Evolutionary conservation across 2,888 invertebrate species (phyloP).

Genomic region (Eilema sororculum): DNA sequence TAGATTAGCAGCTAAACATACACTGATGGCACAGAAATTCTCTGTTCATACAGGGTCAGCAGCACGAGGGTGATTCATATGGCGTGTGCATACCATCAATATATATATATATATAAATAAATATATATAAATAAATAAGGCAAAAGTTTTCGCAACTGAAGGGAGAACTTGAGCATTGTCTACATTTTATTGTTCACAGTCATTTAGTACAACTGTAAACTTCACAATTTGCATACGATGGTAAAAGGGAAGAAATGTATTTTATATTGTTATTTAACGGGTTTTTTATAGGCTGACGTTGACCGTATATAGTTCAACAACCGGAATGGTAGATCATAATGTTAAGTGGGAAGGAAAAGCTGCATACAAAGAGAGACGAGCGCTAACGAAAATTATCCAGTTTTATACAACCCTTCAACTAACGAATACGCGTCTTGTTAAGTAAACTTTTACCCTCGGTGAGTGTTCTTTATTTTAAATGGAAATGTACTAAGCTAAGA

Average conservation of each 20-base stretch:
- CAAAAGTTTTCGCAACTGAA: background rate
- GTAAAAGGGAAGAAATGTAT: slow-evolving; percentile 58
- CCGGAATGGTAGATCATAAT: slow-evolving; percentile 68
- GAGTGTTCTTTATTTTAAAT: slow-evolving; percentile 41
- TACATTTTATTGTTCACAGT: slow-evolving; percentile 33
- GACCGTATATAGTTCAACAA: slow-evolving; percentile 65
- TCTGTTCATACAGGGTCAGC: no score
- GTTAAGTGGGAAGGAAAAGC: slow-evolving; percentile 66
- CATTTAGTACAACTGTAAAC: slow-evolving; percentile 57
- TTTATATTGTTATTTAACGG: slow-evolving; percentile 70
- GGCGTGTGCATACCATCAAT: no score
- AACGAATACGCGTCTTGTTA: slow-evolving; percentile 41
- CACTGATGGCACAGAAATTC: no score
- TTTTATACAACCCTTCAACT: slow-evolving; percentile 47
- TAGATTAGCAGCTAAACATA: no score
- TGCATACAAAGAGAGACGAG: slow-evolving; percentile 47
- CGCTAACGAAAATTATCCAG: slow-evolving; percentile 50
- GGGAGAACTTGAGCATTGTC: background rate
- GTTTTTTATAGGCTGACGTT: slow-evolving; percentile 64
- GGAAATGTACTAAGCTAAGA: slow-evolving; percentile 37
- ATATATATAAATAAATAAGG: background rate
- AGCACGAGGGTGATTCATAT: no score
- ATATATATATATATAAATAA: no score
- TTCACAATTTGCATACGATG: slow-evolving; percentile 68
- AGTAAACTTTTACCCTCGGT: slow-evolving; percentile 38